Percentiles rank a stretch among this genome's conserved stretches.
Conservation (phyloP, 2,113 vertebrate species). For the Osmerus mordax region DNA sequence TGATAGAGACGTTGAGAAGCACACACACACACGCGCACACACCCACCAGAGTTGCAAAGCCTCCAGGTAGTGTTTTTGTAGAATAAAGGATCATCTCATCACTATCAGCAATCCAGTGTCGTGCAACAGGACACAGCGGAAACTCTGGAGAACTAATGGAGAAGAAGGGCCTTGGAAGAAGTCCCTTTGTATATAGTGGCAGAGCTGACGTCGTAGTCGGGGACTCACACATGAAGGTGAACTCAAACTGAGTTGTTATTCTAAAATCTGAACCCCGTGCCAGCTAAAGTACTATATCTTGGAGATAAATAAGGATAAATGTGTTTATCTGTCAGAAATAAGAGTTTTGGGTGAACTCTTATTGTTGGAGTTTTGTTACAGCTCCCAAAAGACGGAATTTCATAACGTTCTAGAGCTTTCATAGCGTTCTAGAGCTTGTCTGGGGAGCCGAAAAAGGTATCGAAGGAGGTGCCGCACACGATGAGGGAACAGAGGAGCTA, state of each 20-base stretch:
- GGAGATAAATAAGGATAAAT: not conserved
- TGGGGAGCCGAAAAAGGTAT: too few species aligned
- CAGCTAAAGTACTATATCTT: not conserved
- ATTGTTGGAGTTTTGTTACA: too few species aligned
- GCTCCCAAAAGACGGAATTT: too few species aligned
- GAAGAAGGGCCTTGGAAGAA: not conserved
- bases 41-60: conserved; percentile 19
- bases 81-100: conserved; percentile 46
- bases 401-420: too few species aligned
- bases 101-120: conserved; percentile 40
- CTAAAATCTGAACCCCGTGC: not conserved
- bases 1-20: too few species aligned
- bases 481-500: conserved; percentile 35
- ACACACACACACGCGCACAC: not conserved
- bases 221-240: not conserved
- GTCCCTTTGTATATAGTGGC: conserved; percentile 2
- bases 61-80: conserved; percentile 37
- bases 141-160: too few species aligned
- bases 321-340: too few species aligned
- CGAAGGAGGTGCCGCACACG: too few species aligned
- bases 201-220: not conserved
- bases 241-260: not conserved
- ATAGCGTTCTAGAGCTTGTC: too few species aligned
- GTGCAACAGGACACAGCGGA: not conserved
- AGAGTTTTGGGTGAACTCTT: too few species aligned